A percentile compares a stretch with the other conserved stretches of the same genome.
Evolutionary conservation across 1,140 invertebrate genomes (phyloP).

Genomic region (Calliopsis andreniformis): DNA sequence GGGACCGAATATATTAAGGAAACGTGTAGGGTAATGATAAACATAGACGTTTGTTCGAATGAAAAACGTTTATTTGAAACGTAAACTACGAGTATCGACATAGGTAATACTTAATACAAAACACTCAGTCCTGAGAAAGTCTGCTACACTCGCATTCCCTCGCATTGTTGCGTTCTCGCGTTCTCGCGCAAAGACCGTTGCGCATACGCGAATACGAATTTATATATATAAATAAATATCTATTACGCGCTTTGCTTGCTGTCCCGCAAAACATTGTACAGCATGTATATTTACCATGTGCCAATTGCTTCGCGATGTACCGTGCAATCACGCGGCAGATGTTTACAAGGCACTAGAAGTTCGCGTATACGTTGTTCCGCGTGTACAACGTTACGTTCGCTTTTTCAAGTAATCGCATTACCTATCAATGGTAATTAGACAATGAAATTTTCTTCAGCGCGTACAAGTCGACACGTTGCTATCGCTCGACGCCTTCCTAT

Average conservation of each 20-base stretch:
- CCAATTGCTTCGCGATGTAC: conserved; percentile 55
- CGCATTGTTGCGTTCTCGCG: conserved; percentile 44
- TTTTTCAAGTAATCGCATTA: conserved; percentile 4
- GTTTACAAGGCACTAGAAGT: conserved; percentile 77
- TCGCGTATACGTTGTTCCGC: conserved; percentile 46
- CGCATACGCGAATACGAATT: conserved; percentile 52
- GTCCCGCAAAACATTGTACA: not conserved
- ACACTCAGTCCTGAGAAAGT: conserved; percentile 70
- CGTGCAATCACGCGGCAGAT: conserved; percentile 66
- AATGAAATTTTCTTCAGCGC: not conserved
- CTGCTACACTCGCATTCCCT: conserved; percentile 56
- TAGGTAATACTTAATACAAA: conserved; percentile 74
- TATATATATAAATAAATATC: conserved; percentile 15
- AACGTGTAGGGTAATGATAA: too few relatives aligned
- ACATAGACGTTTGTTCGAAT: conserved; percentile 62
- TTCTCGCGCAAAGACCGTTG: conserved; percentile 49
- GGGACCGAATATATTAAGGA: too few relatives aligned
- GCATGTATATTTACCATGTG: conserved; percentile 48
- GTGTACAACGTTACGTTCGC: conserved; percentile 6
- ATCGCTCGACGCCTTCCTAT: not conserved
- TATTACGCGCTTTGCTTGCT: not conserved
- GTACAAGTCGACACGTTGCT: not conserved
- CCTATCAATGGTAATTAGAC: conserved; percentile 1
- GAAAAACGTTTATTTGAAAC: conserved; percentile 79
- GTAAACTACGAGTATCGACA: conserved; percentile 70